Conservation (phyloP, 2,888 invertebrate species). For the Polydrusus cervinus region DNA sequence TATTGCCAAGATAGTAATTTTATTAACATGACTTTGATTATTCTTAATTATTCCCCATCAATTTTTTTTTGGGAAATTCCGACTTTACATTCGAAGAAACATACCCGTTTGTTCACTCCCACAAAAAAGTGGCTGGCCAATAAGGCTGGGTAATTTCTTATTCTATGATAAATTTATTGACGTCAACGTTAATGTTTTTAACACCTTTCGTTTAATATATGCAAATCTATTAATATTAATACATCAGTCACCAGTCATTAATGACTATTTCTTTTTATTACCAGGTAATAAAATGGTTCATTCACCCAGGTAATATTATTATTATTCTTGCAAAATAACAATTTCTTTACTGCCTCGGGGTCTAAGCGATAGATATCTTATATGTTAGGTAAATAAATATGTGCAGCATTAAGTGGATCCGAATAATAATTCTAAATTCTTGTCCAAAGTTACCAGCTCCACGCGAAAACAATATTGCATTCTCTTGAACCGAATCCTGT, state of each 20-base stretch:
- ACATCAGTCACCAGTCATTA: not conserved
- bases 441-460: too few species aligned
- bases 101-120: slow-evolving; percentile 1
- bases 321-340: not conserved
- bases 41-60: too few species aligned
- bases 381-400: too few species aligned
- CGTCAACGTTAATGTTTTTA: not conserved
- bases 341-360: too few species aligned
- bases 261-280: not conserved
- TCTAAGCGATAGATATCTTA: too few species aligned
- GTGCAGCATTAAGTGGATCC: too few species aligned
- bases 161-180: slow-evolving; percentile 1
- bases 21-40: too few species aligned
- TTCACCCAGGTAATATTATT: not conserved
- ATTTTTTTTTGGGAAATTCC: not conserved
- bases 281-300: not conserved
- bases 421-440: too few species aligned
- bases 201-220: slow-evolving; percentile 3
- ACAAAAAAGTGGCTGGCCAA: slow-evolving; percentile 1
- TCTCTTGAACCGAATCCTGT: too few species aligned
- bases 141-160: not conserved
- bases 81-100: not conserved
- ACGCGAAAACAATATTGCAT: too few species aligned
- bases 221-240: slow-evolving; percentile 13
- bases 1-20: too few species aligned